Evolutionary conservation across 2,113 vertebrate genomes (phyloP).

Genomic region (Gymnarchus niloticus): DNA sequence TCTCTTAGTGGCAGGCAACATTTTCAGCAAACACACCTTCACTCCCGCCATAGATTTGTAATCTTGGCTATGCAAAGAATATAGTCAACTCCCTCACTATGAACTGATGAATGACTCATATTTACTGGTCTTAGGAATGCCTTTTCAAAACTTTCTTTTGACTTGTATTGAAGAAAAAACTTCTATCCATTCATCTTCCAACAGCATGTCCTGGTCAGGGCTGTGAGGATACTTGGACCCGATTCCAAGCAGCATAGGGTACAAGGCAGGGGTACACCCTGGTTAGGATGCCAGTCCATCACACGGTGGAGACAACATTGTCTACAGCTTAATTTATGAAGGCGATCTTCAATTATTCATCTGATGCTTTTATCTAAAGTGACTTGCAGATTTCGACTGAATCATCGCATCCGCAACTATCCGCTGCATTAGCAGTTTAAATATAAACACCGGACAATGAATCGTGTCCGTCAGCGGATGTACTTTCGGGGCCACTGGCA

Average conservation of each 20-base stretch:
- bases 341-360: neutral
- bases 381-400: neutral
- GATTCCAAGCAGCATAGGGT: neutral
- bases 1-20: neutral
- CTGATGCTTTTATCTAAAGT: neutral
- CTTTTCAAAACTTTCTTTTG: neutral
- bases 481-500: conserved; percentile 26
- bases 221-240: too few species aligned
- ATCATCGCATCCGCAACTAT: neutral
- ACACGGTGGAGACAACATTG: neutral
- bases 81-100: neutral
- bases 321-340: neutral
- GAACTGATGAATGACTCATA: neutral
- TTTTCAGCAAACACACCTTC: neutral
- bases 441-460: conserved; percentile 23
- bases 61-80: neutral
- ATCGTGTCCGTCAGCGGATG: conserved; percentile 35
- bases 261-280: neutral
- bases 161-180: neutral
- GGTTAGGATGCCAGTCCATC: neutral
- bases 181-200: too few species aligned
- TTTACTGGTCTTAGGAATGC: neutral
- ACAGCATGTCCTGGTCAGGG: too few species aligned
- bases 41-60: neutral
- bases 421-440: neutral